Evolutionary conservation across 2,113 vertebrate genomes (phyloP).

Genomic region (Labeo catla): DNA sequence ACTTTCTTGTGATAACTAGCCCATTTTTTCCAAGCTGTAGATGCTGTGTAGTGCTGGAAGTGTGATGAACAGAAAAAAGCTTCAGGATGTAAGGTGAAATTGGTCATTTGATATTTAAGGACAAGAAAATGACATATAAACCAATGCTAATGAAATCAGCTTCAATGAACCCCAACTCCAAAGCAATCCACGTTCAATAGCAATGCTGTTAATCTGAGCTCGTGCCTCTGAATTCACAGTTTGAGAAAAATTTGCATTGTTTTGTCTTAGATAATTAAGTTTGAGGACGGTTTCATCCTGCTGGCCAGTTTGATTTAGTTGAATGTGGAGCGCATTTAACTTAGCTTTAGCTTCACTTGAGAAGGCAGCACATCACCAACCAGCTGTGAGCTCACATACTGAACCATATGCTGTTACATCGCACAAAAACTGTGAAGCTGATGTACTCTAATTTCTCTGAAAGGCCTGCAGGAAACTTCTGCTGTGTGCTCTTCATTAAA

Average conservation of each 20-base stretch:
- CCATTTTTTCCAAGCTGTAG: neutral
- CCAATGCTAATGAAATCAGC: neutral
- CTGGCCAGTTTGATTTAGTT: constrained; percentile 57
- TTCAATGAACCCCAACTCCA: too few species aligned
- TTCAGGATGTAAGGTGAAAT: neutral
- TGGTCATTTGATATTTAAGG: neutral
- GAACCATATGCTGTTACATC: constrained; percentile 33
- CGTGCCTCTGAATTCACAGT: neutral
- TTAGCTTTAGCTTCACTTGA: constrained; percentile 52
- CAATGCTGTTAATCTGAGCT: constrained; percentile 1
- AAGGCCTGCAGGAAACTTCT: constrained; percentile 33
- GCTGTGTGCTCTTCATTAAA: constrained; percentile 39
- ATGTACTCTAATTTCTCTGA: constrained; percentile 50
- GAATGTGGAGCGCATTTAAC: constrained; percentile 48
- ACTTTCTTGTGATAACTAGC: neutral
- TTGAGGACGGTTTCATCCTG: constrained; percentile 42
- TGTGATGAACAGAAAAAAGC: neutral
- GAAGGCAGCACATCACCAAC: constrained; percentile 48
- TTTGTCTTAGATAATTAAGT: constrained; percentile 51
- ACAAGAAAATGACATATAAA: neutral
- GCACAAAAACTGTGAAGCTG: constrained; percentile 45
- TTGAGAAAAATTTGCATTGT: constrained; percentile 24
- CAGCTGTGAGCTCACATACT: constrained; percentile 47
- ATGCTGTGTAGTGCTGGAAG: neutral
- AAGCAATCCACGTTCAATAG: neutral